Evolutionary conservation across 1,140 invertebrate genomes (phyloP), one percentile per base, ranked within the genome.

Genomic region (Panagrolaimus sp.): DNA sequence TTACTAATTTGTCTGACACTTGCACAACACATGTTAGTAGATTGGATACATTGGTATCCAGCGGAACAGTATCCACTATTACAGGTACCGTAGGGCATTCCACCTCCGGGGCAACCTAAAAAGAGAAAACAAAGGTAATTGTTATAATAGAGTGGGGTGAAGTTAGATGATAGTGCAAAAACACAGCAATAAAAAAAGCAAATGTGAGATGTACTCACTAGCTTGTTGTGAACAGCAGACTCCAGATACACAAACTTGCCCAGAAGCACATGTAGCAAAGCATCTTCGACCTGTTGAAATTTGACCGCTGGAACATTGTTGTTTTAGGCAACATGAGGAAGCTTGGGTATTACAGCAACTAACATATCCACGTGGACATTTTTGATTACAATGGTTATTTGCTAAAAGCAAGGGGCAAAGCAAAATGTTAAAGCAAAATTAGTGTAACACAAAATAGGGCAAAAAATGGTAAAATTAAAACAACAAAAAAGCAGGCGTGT

Each of bases 11-110:
- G 10, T 21, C 52, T 43, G 43, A 64, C 32, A 38, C 17, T 63
- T n/a, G 77, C 69, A 63, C 78, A 80, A 67, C 78, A 80, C 28
- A 69, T 46, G 70, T 73, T 73, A 65, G 72, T 70, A 38, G 76
- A 45, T 32, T 73, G 77, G 26, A 76, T 67, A 71, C 78, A 80
- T 32, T 71, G 68, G 73, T 79, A 80, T 24, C 79, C 79, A 44
- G 73, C 52, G 46, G 77, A 65, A 66, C 78, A 80, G 52, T 52
- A 68, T 45, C 77, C 77, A 43, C 62, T 68, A 43, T 70, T 77
- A 67, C 78, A 80, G 44, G 44, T 46, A 45, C 78, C 78, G 46
- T 78, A 80, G 28, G 78, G 73, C 47, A 71, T 68, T 43, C 67
- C 71, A 46, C 78, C 78, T 64, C 71, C 69, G 17, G 78, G 78